A percentile compares a stretch with the other conserved stretches of the same genome.
Conservation (phyloP, 1,140 invertebrate species). For the Eriocheir sinensis region DNA sequence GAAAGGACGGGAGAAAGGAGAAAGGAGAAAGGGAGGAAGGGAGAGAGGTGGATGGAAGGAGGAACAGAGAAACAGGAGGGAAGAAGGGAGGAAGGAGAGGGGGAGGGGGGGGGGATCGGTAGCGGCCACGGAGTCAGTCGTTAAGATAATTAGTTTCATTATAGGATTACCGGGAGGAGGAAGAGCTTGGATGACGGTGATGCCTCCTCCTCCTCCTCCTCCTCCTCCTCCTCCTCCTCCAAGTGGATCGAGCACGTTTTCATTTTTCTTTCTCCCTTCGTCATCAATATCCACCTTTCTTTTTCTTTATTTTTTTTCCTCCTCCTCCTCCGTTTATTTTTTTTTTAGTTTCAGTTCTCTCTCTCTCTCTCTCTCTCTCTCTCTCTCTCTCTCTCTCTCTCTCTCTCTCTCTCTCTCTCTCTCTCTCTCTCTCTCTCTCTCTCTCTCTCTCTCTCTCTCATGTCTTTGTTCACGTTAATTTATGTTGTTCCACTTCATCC, state of each 20-base stretch:
- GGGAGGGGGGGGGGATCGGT: neutral
- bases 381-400: neutral
- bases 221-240: neutral
- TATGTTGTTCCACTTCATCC: too few relatives aligned
- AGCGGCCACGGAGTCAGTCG: conserved; percentile 58
- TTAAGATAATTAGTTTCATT: conserved; percentile 71
- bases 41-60: neutral
- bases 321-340: neutral
- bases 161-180: conserved; percentile 32
- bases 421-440: neutral
- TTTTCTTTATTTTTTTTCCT: neutral
- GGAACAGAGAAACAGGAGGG: neutral
- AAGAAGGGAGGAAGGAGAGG: neutral
- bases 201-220: neutral
- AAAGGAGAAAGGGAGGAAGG: neutral
- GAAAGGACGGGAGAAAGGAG: neutral
- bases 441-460: neutral
- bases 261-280: neutral
- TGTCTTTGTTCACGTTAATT: too few relatives aligned
- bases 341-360: neutral
- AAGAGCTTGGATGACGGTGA: neutral
- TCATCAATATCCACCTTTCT: neutral
- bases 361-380: neutral
- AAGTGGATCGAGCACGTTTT: neutral
- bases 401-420: neutral